A percentile compares a stretch with the other conserved stretches of the same genome.
Evolutionary conservation across 2,888 invertebrate genomes (phyloP).

Genomic region (Tinea semifulvella): DNA sequence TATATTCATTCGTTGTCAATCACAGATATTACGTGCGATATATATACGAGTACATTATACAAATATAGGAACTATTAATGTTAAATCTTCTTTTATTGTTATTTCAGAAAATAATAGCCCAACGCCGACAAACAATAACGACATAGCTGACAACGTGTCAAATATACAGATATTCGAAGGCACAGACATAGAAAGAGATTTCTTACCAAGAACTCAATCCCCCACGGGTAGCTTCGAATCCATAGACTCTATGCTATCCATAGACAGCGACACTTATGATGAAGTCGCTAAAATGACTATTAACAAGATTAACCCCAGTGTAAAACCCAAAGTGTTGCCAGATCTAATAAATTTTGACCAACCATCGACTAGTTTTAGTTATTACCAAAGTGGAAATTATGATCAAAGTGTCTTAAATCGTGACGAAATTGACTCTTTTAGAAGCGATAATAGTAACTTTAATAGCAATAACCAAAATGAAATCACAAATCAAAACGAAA

Average conservation of each 20-base stretch:
- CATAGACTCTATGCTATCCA: constrained; percentile 44
- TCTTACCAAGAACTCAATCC: constrained; percentile 30
- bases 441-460: neutral
- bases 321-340: constrained; percentile 43
- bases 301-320: constrained; percentile 31
- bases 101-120: constrained; percentile 5
- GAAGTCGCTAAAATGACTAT: constrained; percentile 43
- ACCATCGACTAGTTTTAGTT: constrained; percentile 37
- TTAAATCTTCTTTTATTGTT: too few species aligned
- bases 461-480: neutral
- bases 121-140: neutral
- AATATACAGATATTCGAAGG: constrained; percentile 55
- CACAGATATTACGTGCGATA: too few species aligned
- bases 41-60: neutral
- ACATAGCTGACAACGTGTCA: constrained; percentile 24
- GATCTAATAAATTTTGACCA: constrained; percentile 52
- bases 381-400: too few species aligned
- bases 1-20: too few species aligned
- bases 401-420: neutral
- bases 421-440: neutral
- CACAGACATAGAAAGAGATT: constrained; percentile 40
- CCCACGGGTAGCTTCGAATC: constrained; percentile 44
- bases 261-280: constrained; percentile 46
- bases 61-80: neutral
- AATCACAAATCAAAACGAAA: neutral